Percentiles rank a stretch among this genome's conserved stretches.
Conservation (phyloP, 35 echinoderm and acorn worm genomes). For the Nesometra sesokonis region DNA sequence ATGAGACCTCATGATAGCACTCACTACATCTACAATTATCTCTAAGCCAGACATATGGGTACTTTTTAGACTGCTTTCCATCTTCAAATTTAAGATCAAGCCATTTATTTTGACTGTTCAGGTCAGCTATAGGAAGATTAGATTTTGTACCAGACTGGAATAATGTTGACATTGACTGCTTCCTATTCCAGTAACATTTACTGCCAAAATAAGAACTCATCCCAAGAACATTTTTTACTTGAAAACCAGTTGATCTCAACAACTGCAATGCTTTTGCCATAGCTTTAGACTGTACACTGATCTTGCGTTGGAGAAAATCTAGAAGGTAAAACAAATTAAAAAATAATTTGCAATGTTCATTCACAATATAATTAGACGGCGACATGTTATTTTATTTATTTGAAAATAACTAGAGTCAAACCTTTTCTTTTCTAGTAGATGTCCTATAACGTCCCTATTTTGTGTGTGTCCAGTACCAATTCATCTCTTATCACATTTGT, state of each 20-base stretch:
- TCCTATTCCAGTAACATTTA: background rate
- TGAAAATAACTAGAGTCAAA: too few relatives aligned
- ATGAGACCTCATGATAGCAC: constrained; percentile 43
- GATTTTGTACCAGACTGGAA: background rate
- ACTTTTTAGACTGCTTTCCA: constrained; percentile 28
- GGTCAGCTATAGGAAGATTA: background rate
- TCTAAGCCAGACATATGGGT: constrained; percentile 77
- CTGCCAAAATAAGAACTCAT: background rate
- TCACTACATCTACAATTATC: constrained; percentile 69
- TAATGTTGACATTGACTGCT: background rate
- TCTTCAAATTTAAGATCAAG: constrained; percentile 31
- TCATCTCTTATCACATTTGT: too few relatives aligned
- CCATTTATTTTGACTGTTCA: background rate
- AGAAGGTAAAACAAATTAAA: too few relatives aligned
- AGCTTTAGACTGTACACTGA: background rate
- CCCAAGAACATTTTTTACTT: background rate
- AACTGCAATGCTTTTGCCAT: background rate
- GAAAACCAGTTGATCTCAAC: background rate
- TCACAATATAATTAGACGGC: too few relatives aligned
- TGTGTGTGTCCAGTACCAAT: too few relatives aligned
- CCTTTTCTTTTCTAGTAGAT: too few relatives aligned
- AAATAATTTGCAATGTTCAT: too few relatives aligned
- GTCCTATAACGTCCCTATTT: too few relatives aligned
- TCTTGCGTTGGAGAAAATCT: too few relatives aligned
- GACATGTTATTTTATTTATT: too few relatives aligned